Evolutionary conservation across 1,140 invertebrate genomes (phyloP), one percentile per base, ranked within the genome.

Genomic region (Drosophila eugracilis): DNA sequence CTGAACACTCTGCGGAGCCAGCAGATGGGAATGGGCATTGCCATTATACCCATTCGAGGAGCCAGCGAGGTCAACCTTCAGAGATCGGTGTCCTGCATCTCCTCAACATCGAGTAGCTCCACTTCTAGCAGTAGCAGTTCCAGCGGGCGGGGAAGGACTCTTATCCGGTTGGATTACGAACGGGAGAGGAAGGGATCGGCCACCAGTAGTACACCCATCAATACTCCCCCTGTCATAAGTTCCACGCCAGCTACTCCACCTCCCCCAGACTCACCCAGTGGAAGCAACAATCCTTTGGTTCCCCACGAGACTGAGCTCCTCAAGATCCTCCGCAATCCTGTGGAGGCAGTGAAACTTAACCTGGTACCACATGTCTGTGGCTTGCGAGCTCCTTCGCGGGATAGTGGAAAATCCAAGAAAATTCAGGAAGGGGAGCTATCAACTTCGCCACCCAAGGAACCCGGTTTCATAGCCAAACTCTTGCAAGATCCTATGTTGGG

Each of bases 361-460:
- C 91, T 95, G 65, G 94, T 95, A 63, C 95, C 95, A 19, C 95
- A 96, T 90, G 94, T 96, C 32, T 95, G 95, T 91, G 95, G 95
- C 3, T 30, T 85, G 7, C 34, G 73, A 5, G 69, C 77, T n/a
- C 37, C 58, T 1, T 4, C 42, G 0, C 22, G 44, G 15, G 58
- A 59, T 15, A 50, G 28, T 1, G 26, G 44, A 5, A 63, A 67
- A 7, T 26, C 45, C 22, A 76, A 75, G 45, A 88, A 90, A 39
- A 62, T 70, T 66, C 53, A 62, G 12, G 53, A 63, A 6, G 26
- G 50, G 17, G 21, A 12, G 22, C 4, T 32, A 12, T 6, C 28
- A 4, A n/a, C 1, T 15, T n/a, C 24, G 4, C 36, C 55, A 1
- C 0, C 30, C 10, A 86, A 76, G 34, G 58, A 62, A 0, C 4